Base-by-base conservation (phyloP, 1,140 invertebrate species). In the Drosophila nannoptera region DNA sequence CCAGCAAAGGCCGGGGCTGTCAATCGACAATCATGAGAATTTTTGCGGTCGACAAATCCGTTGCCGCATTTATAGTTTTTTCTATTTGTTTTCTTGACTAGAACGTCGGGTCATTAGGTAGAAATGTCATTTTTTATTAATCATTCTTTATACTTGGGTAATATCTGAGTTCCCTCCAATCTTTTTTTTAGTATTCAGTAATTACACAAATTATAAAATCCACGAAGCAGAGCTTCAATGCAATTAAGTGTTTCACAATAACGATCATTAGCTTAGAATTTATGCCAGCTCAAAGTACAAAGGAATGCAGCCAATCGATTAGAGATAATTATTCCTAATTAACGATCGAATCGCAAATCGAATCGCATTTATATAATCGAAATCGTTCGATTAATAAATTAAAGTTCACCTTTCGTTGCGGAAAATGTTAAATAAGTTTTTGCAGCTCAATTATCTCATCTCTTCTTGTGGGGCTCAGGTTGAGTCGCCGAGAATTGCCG, bases 21-120 rank as follows among this genome's bases (percentile, higher is more conserved):
- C 66, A 63, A 78, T 76, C 80, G 80, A 84, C 80, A 84, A 64
- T 52, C 80, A 67, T 84, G 80, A 83, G 80, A 83, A 84, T 80
- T 80, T 75, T 77, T 81, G 66, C 73, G 64, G 73, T 81, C 77
- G 73, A 71, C 76, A 70, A 70, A 78, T 78, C 61, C 66, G 77
- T 72, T 53, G 49, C 64, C 62, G 54, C 52, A 66, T 73, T 65
- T n/a, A n/a, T 76, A 36, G 70, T 64, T 52, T 42, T 1, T 14
- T 43, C 0, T 42, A 8, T 7, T 38, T 38, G 4, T n/a, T 40
- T 7, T 70, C 29, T 45, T 59, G 9, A 22, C 42, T 43, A 52
- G 54, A 31, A 46, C 60, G 65, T 62, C 77, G 65, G 54, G n/a
- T 69, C 67, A 82, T 77, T 77, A 77, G 53, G 60, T 64, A 64